Conservation (phyloP, 2,113 vertebrate genomes). For the Urocynchramus pylzowi region DNA sequence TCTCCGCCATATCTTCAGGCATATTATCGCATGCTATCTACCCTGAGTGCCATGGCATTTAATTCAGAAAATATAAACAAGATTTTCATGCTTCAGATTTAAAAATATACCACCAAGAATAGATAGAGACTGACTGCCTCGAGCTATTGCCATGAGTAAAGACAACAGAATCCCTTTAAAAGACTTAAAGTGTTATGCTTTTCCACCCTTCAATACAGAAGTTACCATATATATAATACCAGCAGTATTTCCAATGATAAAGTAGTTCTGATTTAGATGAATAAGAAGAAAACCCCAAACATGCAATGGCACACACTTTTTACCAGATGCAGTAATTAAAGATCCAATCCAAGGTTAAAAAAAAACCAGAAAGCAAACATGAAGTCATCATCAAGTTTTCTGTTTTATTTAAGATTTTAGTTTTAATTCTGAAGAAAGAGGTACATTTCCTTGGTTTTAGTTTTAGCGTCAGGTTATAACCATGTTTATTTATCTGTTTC, state of each 20-base stretch:
- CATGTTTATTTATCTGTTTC: slow-evolving; percentile 84
- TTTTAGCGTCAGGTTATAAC: slow-evolving; percentile 86
- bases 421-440: slow-evolving; percentile 98
- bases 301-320: neutral
- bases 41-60: neutral
- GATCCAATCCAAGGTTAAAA: neutral
- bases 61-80: neutral
- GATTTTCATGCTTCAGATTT: neutral
- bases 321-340: neutral
- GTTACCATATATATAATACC: neutral
- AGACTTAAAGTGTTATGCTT: neutral
- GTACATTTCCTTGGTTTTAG: slow-evolving; percentile 89
- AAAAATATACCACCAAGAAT: neutral
- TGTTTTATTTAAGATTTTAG: slow-evolving; percentile 99
- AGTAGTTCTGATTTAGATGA: neutral
- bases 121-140: neutral
- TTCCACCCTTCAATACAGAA: neutral
- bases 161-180: neutral
- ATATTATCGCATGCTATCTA: neutral
- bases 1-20: neutral
- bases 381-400: slow-evolving; percentile 84
- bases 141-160: neutral
- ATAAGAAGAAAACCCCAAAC: neutral
- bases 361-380: slow-evolving; percentile 45
- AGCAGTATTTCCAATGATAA: neutral